Evolutionary conservation across 2,113 vertebrate genomes (phyloP).

Genomic region (Lota lota): DNA sequence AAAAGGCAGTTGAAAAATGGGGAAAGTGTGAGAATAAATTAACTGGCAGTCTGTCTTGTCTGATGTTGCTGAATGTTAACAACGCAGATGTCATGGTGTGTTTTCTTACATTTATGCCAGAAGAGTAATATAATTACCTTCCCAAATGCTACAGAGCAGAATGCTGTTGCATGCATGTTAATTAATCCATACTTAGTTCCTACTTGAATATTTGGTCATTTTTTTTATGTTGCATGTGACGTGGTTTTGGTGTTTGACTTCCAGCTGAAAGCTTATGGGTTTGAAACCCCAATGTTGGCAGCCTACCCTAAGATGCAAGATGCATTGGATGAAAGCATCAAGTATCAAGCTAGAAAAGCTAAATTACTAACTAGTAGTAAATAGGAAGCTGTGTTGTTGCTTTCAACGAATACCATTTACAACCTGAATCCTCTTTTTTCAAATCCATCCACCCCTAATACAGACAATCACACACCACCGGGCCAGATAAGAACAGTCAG

Average conservation of each 20-base stretch:
- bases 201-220: too few relatives aligned
- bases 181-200: too few relatives aligned
- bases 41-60: conserved; percentile 14
- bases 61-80: conserved; percentile 10
- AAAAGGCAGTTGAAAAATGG: not conserved
- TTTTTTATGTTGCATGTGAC: too few relatives aligned
- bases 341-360: too few relatives aligned
- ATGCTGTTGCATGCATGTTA: not conserved
- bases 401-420: not conserved
- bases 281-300: too few relatives aligned
- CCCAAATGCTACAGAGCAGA: not conserved
- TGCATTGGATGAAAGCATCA: too few relatives aligned
- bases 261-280: too few relatives aligned
- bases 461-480: conserved; percentile 21
- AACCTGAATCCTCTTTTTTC: conserved; percentile 8
- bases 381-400: not conserved
- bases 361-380: too few relatives aligned
- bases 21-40: conserved; percentile 22
- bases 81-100: conserved; percentile 10
- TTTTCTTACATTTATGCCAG: not conserved
- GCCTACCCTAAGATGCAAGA: too few relatives aligned
- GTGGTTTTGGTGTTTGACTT: too few relatives aligned
- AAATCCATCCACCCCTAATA: conserved; percentile 17
- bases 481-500: conserved; percentile 40
- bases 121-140: not conserved